Evolutionary conservation across 2,113 vertebrate genomes (phyloP).

Genomic region (Ia io): DNA sequence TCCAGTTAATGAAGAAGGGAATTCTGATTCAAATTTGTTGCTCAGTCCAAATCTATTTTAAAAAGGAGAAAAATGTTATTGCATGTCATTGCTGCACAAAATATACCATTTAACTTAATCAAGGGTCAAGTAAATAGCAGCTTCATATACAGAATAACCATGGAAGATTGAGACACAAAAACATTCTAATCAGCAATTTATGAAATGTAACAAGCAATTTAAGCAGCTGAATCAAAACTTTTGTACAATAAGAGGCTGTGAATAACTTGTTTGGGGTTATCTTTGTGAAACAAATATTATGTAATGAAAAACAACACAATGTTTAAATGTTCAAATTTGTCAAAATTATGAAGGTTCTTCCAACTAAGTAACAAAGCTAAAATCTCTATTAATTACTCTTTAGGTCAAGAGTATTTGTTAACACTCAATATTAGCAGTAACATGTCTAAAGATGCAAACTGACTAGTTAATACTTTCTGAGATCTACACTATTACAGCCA

Average conservation of each 20-base stretch:
- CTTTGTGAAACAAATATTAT: neutral
- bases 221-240: constrained; percentile 8
- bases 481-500: neutral
- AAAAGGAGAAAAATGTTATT: constrained; percentile 52
- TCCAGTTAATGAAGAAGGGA: constrained; percentile 97
- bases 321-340: neutral
- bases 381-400: constrained; percentile 33
- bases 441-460: constrained; percentile 22
- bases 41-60: constrained; percentile 95
- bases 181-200: constrained; percentile 30
- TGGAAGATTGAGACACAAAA: neutral
- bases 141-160: neutral
- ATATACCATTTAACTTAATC: neutral
- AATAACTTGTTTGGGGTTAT: neutral
- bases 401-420: constrained; percentile 24
- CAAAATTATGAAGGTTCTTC: constrained; percentile 22
- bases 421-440: neutral
- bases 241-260: neutral
- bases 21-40: constrained; percentile 99
- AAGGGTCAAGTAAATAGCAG: neutral
- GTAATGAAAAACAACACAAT: neutral
- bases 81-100: neutral
- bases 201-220: constrained; percentile 14
- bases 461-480: neutral
- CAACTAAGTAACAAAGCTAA: constrained; percentile 24